Evolutionary conservation across 1,140 invertebrate genomes (phyloP).

Genomic region (Aphidius gifuensis): DNA sequence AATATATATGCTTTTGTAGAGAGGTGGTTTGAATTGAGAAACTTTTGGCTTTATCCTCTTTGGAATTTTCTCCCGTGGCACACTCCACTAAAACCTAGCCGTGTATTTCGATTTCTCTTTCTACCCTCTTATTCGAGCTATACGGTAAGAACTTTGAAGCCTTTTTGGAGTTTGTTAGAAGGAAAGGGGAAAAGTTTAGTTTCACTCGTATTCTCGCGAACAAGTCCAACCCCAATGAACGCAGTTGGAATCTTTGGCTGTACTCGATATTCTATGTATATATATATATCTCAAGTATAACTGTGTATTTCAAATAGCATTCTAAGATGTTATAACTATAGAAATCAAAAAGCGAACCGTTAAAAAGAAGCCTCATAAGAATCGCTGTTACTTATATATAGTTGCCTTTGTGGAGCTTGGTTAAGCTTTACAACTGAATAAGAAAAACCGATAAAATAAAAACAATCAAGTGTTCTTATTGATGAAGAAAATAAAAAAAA

Average conservation of each 20-base stretch:
- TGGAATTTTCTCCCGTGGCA: conserved; percentile 4
- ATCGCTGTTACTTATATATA: no score
- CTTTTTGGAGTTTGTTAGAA: conserved; percentile 10
- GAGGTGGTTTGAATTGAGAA: conserved; percentile 10
- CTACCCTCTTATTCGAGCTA: background rate
- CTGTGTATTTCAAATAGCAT: background rate
- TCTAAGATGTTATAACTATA: background rate
- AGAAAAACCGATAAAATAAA: no score
- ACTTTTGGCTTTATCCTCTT: conserved; percentile 21
- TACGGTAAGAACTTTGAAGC: conserved; percentile 6
- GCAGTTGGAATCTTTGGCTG: no score
- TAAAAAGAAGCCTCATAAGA: no score
- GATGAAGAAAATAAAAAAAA: no score
- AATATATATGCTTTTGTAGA: no score
- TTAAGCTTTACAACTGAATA: no score
- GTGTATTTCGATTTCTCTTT: background rate
- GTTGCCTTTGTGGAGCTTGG: no score
- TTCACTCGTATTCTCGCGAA: conserved; percentile 1
- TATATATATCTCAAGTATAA: background rate
- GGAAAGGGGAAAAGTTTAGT: conserved; percentile 8
- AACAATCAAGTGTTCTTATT: no score
- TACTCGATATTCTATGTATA: no score
- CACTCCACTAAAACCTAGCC: no score
- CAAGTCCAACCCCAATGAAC: background rate
- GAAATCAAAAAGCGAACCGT: no score